A percentile compares a stretch with the other conserved stretches of the same genome.
Conservation (phyloP, 2,888 invertebrate genomes). For the Drosophila nigricruria region DNA sequence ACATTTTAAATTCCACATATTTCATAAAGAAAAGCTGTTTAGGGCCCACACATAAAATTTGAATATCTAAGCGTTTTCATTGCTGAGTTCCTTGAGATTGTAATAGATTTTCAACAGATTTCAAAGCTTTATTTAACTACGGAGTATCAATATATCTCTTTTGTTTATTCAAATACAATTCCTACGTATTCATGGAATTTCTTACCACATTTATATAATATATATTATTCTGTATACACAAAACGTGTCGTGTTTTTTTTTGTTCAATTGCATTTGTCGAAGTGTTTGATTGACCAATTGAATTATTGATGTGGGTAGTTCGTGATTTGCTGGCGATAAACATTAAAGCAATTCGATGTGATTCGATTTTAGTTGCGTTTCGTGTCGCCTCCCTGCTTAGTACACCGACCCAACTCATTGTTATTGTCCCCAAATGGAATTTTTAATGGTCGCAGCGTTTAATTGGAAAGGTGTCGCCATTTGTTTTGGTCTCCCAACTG, state of each 20-base stretch:
- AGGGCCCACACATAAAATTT: too few relatives aligned
- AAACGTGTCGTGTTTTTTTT: not conserved
- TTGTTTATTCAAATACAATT: not conserved
- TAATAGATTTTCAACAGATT: not conserved
- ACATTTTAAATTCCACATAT: too few relatives aligned
- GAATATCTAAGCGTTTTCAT: too few relatives aligned
- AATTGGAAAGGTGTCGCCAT: conserved; percentile 57
- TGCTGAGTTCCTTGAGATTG: too few relatives aligned
- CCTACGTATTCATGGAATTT: not conserved
- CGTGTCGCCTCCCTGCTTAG: conserved; percentile 11
- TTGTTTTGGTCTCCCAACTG: conserved; percentile 32
- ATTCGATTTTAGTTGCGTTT: conserved; percentile 36
- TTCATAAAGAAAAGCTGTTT: too few relatives aligned
- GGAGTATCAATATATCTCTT: not conserved
- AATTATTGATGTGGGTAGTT: conserved; percentile 39
- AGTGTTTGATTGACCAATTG: conserved; percentile 29
- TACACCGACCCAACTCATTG: conserved; percentile 15
- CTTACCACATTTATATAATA: not conserved
- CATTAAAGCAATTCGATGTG: conserved; percentile 27
- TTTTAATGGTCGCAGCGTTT: conserved; percentile 52
- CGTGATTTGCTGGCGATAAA: conserved; percentile 43
- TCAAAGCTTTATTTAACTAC: too few relatives aligned
- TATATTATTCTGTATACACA: not conserved
- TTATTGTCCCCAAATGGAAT: conserved; percentile 45
- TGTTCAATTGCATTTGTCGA: conserved; percentile 3